phyloP scores from a whole-genome alignment of 2,113 vertebrate genomes.

The Mastomys natalensis region DNA sequence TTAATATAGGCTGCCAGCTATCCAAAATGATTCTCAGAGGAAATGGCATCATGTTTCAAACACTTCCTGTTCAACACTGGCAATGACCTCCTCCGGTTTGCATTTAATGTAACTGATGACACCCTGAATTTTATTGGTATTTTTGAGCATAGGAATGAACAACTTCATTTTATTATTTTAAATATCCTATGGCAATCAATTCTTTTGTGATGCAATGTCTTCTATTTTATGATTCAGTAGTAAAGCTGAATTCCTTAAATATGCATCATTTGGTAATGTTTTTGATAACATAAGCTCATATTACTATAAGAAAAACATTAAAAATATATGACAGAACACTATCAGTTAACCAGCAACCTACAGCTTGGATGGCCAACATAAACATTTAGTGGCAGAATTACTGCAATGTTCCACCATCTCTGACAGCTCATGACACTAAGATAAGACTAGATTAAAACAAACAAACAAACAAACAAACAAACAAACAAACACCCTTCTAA shows the following conservation, averaged over 20 bases:
- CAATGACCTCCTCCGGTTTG: not conserved
- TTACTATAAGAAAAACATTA: not conserved
- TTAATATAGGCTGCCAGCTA: not conserved
- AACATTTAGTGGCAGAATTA: not conserved
- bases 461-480: not conserved
- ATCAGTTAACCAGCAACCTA: not conserved
- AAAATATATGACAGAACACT: not conserved
- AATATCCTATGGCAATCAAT: not conserved
- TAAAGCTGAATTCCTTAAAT: not conserved
- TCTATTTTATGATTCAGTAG: not conserved
- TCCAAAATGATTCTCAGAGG: conserved; percentile 26
- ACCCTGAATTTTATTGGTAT: not conserved
- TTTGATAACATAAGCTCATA: not conserved
- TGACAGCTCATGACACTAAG: not conserved
- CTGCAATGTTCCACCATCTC: not conserved
- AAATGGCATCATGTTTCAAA: conserved; percentile 40
- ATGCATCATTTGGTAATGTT: not conserved
- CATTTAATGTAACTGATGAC: not conserved
- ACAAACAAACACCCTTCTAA: not conserved
- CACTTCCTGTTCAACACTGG: conserved; percentile 12
- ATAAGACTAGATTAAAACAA: not conserved
- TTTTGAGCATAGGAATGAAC: not conserved
- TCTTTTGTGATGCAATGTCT: not conserved
- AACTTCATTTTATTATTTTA: not conserved
- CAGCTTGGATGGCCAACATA: not conserved